phyloP scores from a whole-genome alignment of 2,888 invertebrate genomes.

The Drosophila koepferae region DNA sequence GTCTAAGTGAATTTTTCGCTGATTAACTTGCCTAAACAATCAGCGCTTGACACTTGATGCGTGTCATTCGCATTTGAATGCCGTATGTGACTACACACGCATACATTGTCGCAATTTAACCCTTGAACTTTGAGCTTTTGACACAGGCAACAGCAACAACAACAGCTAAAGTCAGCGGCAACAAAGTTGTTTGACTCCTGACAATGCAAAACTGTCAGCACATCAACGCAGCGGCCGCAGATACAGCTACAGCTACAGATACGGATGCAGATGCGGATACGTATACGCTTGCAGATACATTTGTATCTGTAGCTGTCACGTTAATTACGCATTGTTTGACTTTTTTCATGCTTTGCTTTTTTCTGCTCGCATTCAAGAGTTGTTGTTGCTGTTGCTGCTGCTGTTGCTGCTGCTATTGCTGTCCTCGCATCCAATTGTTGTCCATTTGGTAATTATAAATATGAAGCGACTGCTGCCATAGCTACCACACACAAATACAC shows the following conservation, averaged over 20 bases:
- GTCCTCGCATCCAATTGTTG: conserved; percentile 70
- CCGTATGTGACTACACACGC: conserved; percentile 17
- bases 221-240: conserved; percentile 31
- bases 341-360: conserved; percentile 14
- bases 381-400: conserved; percentile 7
- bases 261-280: conserved; percentile 14
- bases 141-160: conserved; percentile 43
- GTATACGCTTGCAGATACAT: conserved; percentile 13
- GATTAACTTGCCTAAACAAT: conserved; percentile 21
- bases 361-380: conserved; percentile 39
- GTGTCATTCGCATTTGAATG: conserved; percentile 32
- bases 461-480: conserved; percentile 69
- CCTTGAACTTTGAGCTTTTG: conserved; percentile 77
- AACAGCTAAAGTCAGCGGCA: conserved; percentile 47
- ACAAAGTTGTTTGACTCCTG: conserved; percentile 77
- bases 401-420: conserved; percentile 19
- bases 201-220: conserved; percentile 76
- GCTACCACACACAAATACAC: conserved; percentile 29
- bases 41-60: conserved; percentile 26
- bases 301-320: conserved; percentile 55
- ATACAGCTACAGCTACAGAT: conserved; percentile 8
- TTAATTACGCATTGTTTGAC: conserved; percentile 78
- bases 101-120: conserved; percentile 62
- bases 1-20: conserved; percentile 1
- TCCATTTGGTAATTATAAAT: conserved; percentile 82